Conservation (phyloP, 2,888 invertebrate genomes). For the Miltochrista miniata region DNA sequence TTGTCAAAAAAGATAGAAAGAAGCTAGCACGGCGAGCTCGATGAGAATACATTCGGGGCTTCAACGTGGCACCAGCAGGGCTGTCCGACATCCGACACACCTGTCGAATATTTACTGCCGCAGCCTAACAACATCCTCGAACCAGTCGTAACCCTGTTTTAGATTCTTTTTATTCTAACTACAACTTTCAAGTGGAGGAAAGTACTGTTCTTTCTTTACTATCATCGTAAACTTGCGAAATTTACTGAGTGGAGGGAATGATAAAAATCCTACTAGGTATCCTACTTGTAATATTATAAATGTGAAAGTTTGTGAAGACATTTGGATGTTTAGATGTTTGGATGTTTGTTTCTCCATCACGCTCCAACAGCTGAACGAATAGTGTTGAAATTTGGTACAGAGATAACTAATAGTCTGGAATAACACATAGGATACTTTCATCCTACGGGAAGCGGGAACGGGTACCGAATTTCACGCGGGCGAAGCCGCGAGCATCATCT, state of each 20-base stretch:
- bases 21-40: slow-evolving; percentile 27
- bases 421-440: too few species aligned
- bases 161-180: slow-evolving; percentile 8
- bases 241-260: slow-evolving; percentile 27
- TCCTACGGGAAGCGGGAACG: too few species aligned
- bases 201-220: slow-evolving; percentile 22
- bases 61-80: slow-evolving; percentile 22
- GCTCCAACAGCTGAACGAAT: too few species aligned
- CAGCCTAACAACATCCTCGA: background rate
- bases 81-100: slow-evolving; percentile 11
- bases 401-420: too few species aligned
- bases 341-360: too few species aligned
- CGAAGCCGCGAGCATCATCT: too few species aligned
- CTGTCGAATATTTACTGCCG: slow-evolving; percentile 5
- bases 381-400: too few species aligned
- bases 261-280: too few species aligned
- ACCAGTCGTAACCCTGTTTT: background rate
- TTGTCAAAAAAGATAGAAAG: slow-evolving; percentile 38
- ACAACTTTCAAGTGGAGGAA: slow-evolving; percentile 15
- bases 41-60: slow-evolving; percentile 30
- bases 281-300: too few species aligned
- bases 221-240: slow-evolving; percentile 34
- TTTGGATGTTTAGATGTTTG: too few species aligned
- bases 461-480: too few species aligned
- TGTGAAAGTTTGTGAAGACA: too few species aligned